Evolutionary conservation across 2,797 vertebrate species (phyloP).

Genomic region (Sarcophilus harrisii): DNA sequence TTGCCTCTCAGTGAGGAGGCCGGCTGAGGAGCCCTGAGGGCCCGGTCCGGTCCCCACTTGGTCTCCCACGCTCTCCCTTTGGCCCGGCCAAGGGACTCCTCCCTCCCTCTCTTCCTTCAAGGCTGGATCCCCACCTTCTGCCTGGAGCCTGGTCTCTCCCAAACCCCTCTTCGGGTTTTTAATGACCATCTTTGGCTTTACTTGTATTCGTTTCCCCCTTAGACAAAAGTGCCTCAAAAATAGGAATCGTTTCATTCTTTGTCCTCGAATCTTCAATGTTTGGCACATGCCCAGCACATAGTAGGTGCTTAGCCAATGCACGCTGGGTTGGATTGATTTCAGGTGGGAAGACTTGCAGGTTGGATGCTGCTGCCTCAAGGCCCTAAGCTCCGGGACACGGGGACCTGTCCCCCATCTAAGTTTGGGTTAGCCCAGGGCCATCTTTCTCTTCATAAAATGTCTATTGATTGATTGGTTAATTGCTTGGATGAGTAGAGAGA

Average conservation of each 20-base stretch:
- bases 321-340: not conserved
- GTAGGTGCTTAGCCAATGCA: not conserved
- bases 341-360: not conserved
- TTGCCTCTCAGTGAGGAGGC: slow-evolving; percentile 33
- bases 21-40: not conserved
- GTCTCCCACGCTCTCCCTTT: not conserved
- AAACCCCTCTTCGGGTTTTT: not conserved
- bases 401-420: not conserved
- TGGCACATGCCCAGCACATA: not conserved
- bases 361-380: not conserved
- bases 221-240: not conserved
- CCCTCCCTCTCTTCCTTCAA: not conserved
- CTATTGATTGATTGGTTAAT: not conserved
- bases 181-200: not conserved
- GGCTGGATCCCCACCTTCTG: not conserved
- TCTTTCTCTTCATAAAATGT: not conserved
- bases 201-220: not conserved
- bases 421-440: not conserved
- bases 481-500: not conserved
- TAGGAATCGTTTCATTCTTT: not conserved
- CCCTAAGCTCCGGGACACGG: not conserved
- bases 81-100: not conserved
- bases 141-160: not conserved
- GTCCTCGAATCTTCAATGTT: not conserved
- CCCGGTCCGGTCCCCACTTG: not conserved